phyloP scores from a whole-genome alignment of 2,888 invertebrate species.

The Gastrophysa polygoni region DNA sequence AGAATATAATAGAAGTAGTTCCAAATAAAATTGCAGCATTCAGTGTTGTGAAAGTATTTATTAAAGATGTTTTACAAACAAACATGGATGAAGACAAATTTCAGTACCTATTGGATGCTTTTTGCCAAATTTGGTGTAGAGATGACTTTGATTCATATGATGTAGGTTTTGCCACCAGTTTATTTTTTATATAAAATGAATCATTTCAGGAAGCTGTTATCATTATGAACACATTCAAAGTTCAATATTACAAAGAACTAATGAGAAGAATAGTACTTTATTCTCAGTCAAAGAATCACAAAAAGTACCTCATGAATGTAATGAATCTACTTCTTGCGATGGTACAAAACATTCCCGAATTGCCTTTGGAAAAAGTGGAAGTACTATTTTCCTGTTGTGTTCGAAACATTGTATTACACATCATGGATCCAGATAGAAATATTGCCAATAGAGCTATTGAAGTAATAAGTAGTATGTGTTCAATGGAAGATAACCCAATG shows the following conservation, averaged over 20 bases:
- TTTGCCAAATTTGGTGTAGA: constrained; percentile 33
- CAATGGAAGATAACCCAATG: constrained; percentile 31
- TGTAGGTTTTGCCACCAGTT: constrained; percentile 20
- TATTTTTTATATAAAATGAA: neutral
- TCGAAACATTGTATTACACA: constrained; percentile 34
- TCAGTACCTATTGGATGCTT: constrained; percentile 36
- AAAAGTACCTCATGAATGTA: constrained; percentile 33
- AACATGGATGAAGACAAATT: constrained; percentile 37
- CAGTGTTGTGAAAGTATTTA: constrained; percentile 21
- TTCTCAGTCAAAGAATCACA: constrained; percentile 37
- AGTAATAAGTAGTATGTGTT: constrained; percentile 33
- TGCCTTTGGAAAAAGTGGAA: constrained; percentile 32
- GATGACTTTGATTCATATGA: constrained; percentile 34
- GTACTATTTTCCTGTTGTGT: constrained; percentile 35
- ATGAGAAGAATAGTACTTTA: constrained; percentile 36
- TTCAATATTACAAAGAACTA: constrained; percentile 38
- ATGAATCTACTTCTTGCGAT: constrained; percentile 34
- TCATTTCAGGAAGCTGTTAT: constrained; percentile 38
- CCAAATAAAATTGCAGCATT: constrained; percentile 19
- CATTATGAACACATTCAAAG: constrained; percentile 38
- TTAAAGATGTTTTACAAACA: constrained; percentile 29
- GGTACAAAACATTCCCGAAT: constrained; percentile 31
- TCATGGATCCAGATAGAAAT: constrained; percentile 31
- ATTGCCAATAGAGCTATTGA: constrained; percentile 34
- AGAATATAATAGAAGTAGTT: constrained; percentile 12